phyloP scores from a whole-genome alignment of 2,888 invertebrate genomes.

The Melieria omissa region DNA sequence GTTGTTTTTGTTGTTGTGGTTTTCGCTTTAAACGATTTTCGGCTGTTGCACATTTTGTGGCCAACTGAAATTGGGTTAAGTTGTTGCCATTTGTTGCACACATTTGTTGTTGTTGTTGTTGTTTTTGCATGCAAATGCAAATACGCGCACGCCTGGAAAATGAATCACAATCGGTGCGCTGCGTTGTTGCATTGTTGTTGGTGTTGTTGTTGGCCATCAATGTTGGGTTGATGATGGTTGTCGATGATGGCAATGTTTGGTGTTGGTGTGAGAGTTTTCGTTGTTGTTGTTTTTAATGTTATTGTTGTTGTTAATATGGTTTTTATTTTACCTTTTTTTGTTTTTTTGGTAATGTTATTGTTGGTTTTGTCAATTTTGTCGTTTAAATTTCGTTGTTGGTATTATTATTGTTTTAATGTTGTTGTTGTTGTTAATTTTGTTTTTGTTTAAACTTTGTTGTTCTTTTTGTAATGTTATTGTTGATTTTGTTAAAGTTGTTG shows the following conservation, averaged over 20 bases:
- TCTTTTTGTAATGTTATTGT: background rate
- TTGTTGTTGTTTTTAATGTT: background rate
- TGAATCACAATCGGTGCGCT: no score
- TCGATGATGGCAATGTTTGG: background rate
- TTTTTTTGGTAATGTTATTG: background rate
- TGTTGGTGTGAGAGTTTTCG: background rate
- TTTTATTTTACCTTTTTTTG: background rate
- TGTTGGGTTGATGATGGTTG: no score
- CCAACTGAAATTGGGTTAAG: no score
- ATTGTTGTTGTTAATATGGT: background rate
- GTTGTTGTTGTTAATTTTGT: background rate
- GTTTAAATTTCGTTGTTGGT: constrained; percentile 9
- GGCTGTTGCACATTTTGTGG: no score
- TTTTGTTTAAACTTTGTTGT: background rate
- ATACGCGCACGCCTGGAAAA: no score
- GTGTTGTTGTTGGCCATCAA: no score
- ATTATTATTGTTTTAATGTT: background rate
- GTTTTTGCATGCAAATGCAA: no score
- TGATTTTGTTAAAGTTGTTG: background rate
- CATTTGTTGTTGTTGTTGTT: no score
- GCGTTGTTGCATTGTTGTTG: no score
- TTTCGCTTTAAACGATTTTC: no score
- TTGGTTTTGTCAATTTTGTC: background rate
- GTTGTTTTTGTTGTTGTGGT: no score
- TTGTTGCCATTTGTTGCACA: no score